These are phyloP conservation scores for Chrysodeixis includens DNA, from an alignment of 2,888 invertebrate genomes.

Conservation along the genomic window DNA sequence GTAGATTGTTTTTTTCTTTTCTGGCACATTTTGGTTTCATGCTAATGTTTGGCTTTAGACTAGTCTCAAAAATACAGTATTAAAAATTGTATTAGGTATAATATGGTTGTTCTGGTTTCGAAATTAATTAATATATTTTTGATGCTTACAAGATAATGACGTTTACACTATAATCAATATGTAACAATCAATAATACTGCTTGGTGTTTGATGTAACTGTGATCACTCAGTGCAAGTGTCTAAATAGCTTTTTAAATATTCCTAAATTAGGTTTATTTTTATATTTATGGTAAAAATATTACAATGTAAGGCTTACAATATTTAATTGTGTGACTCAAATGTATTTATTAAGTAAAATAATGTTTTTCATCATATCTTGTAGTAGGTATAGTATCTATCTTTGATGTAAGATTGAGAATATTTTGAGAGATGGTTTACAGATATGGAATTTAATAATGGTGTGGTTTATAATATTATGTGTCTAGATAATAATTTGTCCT, in stretches of 20 bases:
- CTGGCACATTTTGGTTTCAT: slow-evolving; percentile 59
- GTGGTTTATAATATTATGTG: slow-evolving; percentile 44
- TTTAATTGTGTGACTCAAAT: slow-evolving; percentile 26
- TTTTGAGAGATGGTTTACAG: slow-evolving; percentile 79
- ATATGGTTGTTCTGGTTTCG: slow-evolving; percentile 25
- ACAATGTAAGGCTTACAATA: slow-evolving; percentile 40
- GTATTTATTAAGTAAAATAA: slow-evolving; percentile 35
- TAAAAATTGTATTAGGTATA: slow-evolving; percentile 30
- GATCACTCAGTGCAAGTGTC: slow-evolving; percentile 60
- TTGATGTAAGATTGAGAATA: slow-evolving; percentile 66
- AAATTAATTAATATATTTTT: slow-evolving; percentile 29
- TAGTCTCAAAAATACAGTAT: slow-evolving; percentile 49
- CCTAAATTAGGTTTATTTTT: slow-evolving; percentile 62
- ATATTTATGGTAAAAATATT: slow-evolving; percentile 56
- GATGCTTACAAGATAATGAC: slow-evolving; percentile 19
- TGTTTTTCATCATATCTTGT: slow-evolving; percentile 58
- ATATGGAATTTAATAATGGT: slow-evolving; percentile 47
- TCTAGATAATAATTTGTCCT: slow-evolving; percentile 42
- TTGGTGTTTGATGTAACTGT: slow-evolving; percentile 58
- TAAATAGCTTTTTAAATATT: slow-evolving; percentile 53
- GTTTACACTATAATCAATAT: slow-evolving; percentile 9
- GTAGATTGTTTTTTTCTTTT: slow-evolving; percentile 57
- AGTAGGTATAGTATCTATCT: slow-evolving; percentile 39
- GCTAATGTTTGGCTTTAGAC: slow-evolving; percentile 48
- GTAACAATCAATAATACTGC: slow-evolving; percentile 13